Conservation (phyloP, 2,797 vertebrate species). For the Pygocentrus nattereri region DNA sequence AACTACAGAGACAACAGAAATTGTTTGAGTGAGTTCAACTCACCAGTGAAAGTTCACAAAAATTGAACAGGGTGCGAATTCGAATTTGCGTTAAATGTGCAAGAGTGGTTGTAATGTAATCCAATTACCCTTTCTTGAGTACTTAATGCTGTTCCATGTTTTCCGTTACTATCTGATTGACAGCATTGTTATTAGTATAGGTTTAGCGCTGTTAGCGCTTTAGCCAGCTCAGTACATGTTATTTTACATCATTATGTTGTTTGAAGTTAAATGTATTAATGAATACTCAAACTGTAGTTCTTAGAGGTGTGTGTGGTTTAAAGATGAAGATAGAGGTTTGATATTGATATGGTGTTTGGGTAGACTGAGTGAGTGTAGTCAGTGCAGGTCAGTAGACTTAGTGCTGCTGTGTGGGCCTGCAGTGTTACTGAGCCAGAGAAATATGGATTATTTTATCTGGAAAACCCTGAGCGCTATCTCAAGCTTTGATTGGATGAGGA, state of each 20-base stretch:
- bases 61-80: too few relatives aligned
- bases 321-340: neutral
- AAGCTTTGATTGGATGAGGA: conserved; percentile 54
- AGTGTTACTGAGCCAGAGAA: conserved; percentile 41
- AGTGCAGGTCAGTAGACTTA: conserved; percentile 26
- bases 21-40: too few relatives aligned
- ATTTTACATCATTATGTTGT: neutral
- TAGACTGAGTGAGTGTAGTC: conserved; percentile 16
- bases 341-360: neutral
- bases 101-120: too few relatives aligned
- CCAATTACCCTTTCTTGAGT: too few relatives aligned
- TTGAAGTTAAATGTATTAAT: neutral
- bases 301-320: neutral
- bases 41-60: too few relatives aligned
- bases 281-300: neutral
- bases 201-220: neutral
- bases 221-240: neutral
- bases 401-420: conserved; percentile 35
- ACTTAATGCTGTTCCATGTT: too few relatives aligned
- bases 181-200: neutral
- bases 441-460: conserved; percentile 46
- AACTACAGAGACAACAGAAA: too few relatives aligned
- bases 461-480: conserved; percentile 43
- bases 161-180: neutral
- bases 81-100: too few relatives aligned